phyloP scores from a whole-genome alignment of 2,888 invertebrate species.

The Drosophila parthenogenetica region DNA sequence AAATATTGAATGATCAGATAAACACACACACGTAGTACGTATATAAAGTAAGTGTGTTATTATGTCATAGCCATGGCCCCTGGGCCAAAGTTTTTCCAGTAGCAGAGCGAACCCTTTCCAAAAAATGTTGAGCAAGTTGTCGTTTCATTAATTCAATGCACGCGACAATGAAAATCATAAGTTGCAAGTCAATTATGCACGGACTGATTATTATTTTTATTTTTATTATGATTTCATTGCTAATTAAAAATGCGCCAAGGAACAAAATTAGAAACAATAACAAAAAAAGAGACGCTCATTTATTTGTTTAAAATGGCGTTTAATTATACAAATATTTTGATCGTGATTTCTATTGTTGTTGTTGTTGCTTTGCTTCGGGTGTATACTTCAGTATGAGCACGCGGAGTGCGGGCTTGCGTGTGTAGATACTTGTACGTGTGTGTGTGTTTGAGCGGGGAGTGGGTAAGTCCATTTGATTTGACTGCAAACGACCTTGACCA shows the following conservation, averaged over 20 bases:
- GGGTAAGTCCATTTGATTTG: conserved; percentile 54
- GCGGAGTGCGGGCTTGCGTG: conserved; percentile 20
- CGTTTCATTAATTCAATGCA: conserved; percentile 32
- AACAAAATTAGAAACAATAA: conserved; percentile 20
- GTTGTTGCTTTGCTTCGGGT: conserved; percentile 28
- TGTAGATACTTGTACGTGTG: conserved; percentile 4
- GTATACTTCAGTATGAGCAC: conserved; percentile 26
- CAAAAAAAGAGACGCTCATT: conserved; percentile 48
- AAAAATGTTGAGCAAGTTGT: conserved; percentile 29
- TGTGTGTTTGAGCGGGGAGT: conserved; percentile 1
- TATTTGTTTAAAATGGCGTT: conserved; percentile 74
- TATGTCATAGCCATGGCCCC: conserved; percentile 32
- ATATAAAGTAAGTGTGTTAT: not conserved
- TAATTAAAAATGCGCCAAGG: conserved; percentile 75
- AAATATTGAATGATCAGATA: too few species aligned
- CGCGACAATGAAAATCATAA: conserved; percentile 54
- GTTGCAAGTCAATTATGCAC: conserved; percentile 71
- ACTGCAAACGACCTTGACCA: conserved; percentile 80
- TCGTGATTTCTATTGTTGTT: conserved; percentile 30
- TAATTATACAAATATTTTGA: conserved; percentile 67
- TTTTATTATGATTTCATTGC: conserved; percentile 66
- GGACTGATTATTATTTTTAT: conserved; percentile 42
- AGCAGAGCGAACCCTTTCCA: conserved; percentile 4
- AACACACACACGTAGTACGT: too few species aligned
- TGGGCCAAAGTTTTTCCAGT: conserved; percentile 6